Conservation (phyloP, 2,113 vertebrate species). For the Lipophrys pholis region DNA sequence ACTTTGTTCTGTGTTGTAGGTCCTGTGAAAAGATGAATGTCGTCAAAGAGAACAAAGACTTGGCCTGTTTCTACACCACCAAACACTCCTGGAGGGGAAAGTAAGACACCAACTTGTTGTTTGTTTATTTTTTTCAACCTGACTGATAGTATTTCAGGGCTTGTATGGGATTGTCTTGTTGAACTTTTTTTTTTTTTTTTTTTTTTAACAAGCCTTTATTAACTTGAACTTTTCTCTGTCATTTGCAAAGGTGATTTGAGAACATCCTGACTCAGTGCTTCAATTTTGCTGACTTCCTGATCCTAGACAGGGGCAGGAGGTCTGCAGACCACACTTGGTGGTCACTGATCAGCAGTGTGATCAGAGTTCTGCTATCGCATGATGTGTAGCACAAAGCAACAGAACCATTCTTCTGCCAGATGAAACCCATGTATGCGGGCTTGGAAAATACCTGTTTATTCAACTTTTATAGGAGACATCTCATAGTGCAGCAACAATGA, state of each 20-base stretch:
- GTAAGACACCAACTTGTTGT: slow-evolving; percentile 83
- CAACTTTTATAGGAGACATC: too few relatives aligned
- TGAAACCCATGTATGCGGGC: not conserved
- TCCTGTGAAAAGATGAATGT: slow-evolving; percentile 95
- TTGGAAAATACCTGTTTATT: too few relatives aligned
- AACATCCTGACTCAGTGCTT: slow-evolving; percentile 57
- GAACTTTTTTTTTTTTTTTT: not conserved
- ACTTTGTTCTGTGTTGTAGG: slow-evolving; percentile 77
- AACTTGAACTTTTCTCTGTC: not conserved
- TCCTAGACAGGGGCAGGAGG: slow-evolving; percentile 4
- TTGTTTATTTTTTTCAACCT: not conserved
- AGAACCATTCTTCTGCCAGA: not conserved
- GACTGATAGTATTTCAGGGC: slow-evolving; percentile 13
- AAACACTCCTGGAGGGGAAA: slow-evolving; percentile 99
- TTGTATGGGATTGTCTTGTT: not conserved
- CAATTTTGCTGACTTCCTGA: slow-evolving; percentile 59
- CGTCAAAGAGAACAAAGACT: slow-evolving; percentile 97
- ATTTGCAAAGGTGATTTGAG: slow-evolving; percentile 9
- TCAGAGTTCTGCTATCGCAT: not conserved
- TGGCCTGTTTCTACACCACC: slow-evolving; percentile 99
- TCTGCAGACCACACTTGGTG: slow-evolving; percentile 16
- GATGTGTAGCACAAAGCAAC: slow-evolving; percentile 13
- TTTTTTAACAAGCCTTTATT: not conserved
- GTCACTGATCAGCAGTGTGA: slow-evolving; percentile 4
- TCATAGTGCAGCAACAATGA: too few relatives aligned